These are phyloP conservation scores for Chloroclystis v-ata DNA, from an alignment of 2,888 invertebrate genomes.

Conservation along the genomic window DNA sequence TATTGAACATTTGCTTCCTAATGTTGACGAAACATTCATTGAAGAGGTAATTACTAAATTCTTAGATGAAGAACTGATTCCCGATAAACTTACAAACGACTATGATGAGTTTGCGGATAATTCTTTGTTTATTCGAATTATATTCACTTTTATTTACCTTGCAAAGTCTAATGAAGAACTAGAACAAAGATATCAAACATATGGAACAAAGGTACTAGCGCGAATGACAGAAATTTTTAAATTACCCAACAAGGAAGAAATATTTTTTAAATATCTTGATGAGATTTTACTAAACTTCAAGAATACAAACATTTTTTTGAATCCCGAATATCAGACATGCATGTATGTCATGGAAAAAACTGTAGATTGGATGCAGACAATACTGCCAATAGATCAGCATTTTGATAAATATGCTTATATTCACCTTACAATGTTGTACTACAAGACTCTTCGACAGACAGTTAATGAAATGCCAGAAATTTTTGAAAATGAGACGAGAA, in stretches of 20 bases:
- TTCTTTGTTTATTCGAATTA: constrained; percentile 35
- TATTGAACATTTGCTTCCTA: constrained; percentile 26
- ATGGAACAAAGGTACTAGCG: constrained; percentile 41
- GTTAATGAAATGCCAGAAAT: constrained; percentile 11
- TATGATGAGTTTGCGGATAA: constrained; percentile 18
- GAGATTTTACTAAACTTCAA: constrained; percentile 37
- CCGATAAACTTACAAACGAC: constrained; percentile 20
- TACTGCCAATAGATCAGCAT: constrained; percentile 42
- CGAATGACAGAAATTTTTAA: constrained; percentile 26
- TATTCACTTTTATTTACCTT: constrained; percentile 45
- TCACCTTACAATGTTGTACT: constrained; percentile 52
- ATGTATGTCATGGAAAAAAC: constrained; percentile 42
- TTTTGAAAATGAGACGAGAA: constrained; percentile 34
- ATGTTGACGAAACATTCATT: constrained; percentile 15
- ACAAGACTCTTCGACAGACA: constrained; percentile 41
- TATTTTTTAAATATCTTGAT: constrained; percentile 23
- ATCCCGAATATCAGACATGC: constrained; percentile 36
- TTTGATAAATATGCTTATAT: constrained; percentile 39
- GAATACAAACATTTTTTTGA: constrained; percentile 43
- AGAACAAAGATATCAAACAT: constrained; percentile 30
- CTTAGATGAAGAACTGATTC: constrained; percentile 18
- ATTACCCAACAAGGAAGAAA: background rate
- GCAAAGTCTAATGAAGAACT: constrained; percentile 36
- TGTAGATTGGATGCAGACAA: constrained; percentile 34
- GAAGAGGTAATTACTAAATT: constrained; percentile 10